A percentile compares a stretch with the other conserved stretches of the same genome.
These are phyloP conservation scores for Myiozetetes cayanensis DNA, from an alignment of 2,113 vertebrate genomes.

Conservation along the genomic window DNA sequence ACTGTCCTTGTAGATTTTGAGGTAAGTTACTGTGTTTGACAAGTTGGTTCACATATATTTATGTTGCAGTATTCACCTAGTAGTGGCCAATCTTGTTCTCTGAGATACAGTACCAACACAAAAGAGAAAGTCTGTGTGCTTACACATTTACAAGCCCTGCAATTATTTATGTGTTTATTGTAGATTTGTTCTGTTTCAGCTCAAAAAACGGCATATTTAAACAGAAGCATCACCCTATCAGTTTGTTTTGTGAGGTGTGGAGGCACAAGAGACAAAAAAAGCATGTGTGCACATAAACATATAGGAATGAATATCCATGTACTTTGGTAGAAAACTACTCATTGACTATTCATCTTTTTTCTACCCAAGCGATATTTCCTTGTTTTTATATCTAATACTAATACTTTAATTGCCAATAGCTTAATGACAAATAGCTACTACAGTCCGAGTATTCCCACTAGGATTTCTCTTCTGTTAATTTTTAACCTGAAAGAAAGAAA, in stretches of 20 bases:
- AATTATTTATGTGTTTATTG: background rate
- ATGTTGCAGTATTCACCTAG: background rate
- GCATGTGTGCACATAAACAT: background rate
- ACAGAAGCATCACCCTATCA: background rate
- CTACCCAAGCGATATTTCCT: background rate
- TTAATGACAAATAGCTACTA: background rate
- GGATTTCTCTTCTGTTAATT: background rate
- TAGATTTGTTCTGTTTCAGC: background rate
- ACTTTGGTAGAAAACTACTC: background rate
- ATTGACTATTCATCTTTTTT: background rate
- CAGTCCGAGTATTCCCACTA: background rate
- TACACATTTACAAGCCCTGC: background rate
- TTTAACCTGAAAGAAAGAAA: background rate
- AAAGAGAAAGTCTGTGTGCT: background rate
- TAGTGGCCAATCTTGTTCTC: background rate
- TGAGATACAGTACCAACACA: background rate
- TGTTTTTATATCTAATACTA: constrained; percentile 5
- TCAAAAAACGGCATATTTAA: background rate
- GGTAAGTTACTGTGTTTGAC: background rate
- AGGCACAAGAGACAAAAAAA: background rate
- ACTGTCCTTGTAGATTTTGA: background rate
- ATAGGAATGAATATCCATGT: background rate
- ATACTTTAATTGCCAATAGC: background rate
- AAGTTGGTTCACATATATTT: background rate
- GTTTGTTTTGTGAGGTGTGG: background rate